Base-by-base conservation (phyloP, 2,888 invertebrate genomes). In the Lutraria lutraria region DNA sequence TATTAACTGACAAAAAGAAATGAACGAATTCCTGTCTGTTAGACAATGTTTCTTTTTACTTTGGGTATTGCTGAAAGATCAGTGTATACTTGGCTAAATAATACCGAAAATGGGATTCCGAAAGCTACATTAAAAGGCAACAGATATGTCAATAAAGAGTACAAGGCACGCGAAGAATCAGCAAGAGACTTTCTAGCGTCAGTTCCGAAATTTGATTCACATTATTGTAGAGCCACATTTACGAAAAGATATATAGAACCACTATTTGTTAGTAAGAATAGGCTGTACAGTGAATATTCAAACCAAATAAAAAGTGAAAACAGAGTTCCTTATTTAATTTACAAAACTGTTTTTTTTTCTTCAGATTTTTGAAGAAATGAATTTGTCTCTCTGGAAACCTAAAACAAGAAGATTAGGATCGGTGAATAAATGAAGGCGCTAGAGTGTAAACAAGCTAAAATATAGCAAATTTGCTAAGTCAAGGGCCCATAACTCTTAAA, bases 171-270 rank as follows among this genome's bases (percentile, higher is more conserved):
- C 34, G 54, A 84, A 80, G 83, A 83, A 52, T 83, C 79, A 56
- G 90, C 87, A 19, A 88, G 84, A 54, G 79, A 88, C 6, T 90
- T 68, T 72, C 81, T 86, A 16, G 31, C 25, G 12, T 29, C 21
- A 56, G 15, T 91, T 79, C 90, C 91, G 34, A 91, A 88, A 87
- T 72, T 91, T 21, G 83, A 81, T 21, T 91, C 89, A 25, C 91
- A 91, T 80, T 91, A 89, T 63, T 91, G 91, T 80, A 68, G 90
- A 25, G 84, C 87, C 12, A 82, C 84, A 16, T 84, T 88, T 21
- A 60, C 43, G 25, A 91, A 91, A 86, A 54, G 76, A 31, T 91
- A 91, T 72, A 68, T 91, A 83, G 90, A 91, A 81, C 88, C 90
- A 29, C 21, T 87, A 60, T 88, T 91, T 82, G 52, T 72, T 31